Conservation (phyloP, 2,113 vertebrate species). For the Trochalopteron elliotii region DNA sequence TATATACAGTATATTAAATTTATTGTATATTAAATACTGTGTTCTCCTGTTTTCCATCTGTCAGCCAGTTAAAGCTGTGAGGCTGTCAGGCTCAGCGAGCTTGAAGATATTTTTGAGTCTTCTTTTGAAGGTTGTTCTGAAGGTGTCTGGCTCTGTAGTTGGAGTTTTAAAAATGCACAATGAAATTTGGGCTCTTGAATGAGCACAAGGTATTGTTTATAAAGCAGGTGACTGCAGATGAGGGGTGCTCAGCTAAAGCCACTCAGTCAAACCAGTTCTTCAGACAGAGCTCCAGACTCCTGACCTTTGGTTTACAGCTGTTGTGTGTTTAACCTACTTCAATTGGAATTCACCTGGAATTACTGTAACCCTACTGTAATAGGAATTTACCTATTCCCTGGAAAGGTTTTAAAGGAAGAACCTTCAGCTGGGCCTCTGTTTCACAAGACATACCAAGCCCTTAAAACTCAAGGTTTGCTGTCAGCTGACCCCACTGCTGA, state of each 20-base stretch:
- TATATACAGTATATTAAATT: background rate
- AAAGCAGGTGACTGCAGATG: background rate
- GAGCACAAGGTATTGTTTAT: background rate
- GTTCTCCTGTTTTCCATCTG: background rate
- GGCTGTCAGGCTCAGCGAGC: background rate
- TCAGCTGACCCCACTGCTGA: background rate
- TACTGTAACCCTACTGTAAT: background rate
- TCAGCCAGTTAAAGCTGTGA: background rate
- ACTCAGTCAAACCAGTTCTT: background rate
- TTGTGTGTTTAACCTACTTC: background rate
- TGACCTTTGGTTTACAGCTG: background rate
- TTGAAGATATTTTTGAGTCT: background rate
- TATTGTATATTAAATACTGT: background rate
- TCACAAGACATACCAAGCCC: background rate
- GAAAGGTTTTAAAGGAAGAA: background rate
- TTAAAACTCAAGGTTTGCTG: background rate
- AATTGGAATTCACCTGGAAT: background rate
- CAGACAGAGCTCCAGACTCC: background rate
- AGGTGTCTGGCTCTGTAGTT: background rate
- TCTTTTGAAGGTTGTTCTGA: conserved; percentile 13
- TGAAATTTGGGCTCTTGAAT: background rate
- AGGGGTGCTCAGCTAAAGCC: background rate
- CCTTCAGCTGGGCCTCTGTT: background rate
- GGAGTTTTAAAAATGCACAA: background rate
- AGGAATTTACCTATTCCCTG: background rate